A percentile compares a stretch with the other conserved stretches of the same genome.
Evolutionary conservation across 1,140 invertebrate genomes (phyloP).

Genomic region (Eulimnadia texana): DNA sequence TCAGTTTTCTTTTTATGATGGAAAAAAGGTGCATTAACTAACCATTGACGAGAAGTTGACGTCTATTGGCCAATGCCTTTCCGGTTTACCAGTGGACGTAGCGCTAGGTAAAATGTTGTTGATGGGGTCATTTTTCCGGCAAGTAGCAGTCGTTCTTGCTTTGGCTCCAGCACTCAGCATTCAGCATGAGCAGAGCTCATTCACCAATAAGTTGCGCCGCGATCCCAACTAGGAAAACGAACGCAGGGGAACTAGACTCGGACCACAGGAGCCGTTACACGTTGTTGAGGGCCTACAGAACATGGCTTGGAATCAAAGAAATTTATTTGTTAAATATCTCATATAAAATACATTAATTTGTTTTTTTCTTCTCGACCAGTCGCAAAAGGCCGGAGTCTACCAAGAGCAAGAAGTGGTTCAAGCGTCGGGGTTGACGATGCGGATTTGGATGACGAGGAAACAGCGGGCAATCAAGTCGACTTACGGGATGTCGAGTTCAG

Average conservation of each 20-base stretch:
- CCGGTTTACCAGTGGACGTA: constrained; percentile 85
- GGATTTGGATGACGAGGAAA: constrained; percentile 37
- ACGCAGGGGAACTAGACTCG: constrained; percentile 66
- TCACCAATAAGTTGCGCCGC: constrained; percentile 72
- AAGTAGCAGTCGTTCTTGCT: constrained; percentile 81
- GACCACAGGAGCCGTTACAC: constrained; percentile 93
- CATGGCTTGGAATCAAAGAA: constrained; percentile 69
- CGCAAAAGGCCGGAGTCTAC: constrained; percentile 17
- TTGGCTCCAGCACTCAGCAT: constrained; percentile 84
- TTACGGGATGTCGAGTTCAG: constrained; percentile 86
- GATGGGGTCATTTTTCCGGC: constrained; percentile 75
- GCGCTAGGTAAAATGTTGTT: constrained; percentile 92
- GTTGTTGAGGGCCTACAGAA: constrained; percentile 70
- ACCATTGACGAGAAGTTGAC: constrained; percentile 79
- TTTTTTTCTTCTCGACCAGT: neutral
- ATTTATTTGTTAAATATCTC: constrained; percentile 3
- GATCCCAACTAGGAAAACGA: constrained; percentile 67
- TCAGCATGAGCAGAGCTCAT: constrained; percentile 80
- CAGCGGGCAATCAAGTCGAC: constrained; percentile 43
- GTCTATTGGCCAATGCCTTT: constrained; percentile 68
- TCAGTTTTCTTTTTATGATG: neutral
- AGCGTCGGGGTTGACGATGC: constrained; percentile 46
- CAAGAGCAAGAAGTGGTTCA: constrained; percentile 68
- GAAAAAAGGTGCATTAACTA: constrained; percentile 56
- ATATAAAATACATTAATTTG: neutral